Percentiles rank a stretch among this genome's conserved stretches.
These are phyloP conservation scores for Sialia sialis DNA, from an alignment of 2,113 vertebrate genomes.

Conservation along the genomic window DNA sequence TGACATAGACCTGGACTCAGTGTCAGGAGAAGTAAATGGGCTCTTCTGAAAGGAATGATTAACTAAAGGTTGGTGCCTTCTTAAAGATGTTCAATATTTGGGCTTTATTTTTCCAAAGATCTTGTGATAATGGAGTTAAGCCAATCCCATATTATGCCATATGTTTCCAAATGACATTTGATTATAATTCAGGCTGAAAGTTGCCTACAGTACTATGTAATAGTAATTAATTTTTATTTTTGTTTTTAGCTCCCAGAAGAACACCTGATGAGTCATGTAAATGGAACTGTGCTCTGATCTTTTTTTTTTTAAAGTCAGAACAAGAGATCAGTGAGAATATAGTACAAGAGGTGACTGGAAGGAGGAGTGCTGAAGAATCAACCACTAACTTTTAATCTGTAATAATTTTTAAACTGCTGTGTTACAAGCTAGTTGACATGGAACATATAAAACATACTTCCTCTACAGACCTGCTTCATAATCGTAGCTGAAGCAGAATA, in stretches of 20 bases:
- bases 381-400: background rate
- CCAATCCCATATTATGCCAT: background rate
- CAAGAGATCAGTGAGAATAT: conserved; percentile 8
- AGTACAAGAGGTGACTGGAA: conserved; percentile 4
- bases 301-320: background rate
- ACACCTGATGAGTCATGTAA: conserved; percentile 48
- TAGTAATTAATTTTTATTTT: conserved; percentile 45
- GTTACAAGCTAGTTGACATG: background rate
- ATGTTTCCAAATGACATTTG: conserved; percentile 6
- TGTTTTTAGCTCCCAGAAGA: conserved; percentile 52
- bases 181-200: conserved; percentile 13
- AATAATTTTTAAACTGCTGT: background rate
- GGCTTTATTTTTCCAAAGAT: background rate
- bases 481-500: background rate
- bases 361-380: background rate
- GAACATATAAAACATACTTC: background rate
- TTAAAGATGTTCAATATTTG: background rate
- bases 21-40: conserved; percentile 86
- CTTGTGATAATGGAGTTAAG: background rate
- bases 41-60: conserved; percentile 79
- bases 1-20: conserved; percentile 93
- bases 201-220: conserved; percentile 6
- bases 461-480: background rate
- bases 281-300: background rate
- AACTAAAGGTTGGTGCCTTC: conserved; percentile 52